Conservation (phyloP, 2,113 vertebrate genomes). For the Lepus europaeus region DNA sequence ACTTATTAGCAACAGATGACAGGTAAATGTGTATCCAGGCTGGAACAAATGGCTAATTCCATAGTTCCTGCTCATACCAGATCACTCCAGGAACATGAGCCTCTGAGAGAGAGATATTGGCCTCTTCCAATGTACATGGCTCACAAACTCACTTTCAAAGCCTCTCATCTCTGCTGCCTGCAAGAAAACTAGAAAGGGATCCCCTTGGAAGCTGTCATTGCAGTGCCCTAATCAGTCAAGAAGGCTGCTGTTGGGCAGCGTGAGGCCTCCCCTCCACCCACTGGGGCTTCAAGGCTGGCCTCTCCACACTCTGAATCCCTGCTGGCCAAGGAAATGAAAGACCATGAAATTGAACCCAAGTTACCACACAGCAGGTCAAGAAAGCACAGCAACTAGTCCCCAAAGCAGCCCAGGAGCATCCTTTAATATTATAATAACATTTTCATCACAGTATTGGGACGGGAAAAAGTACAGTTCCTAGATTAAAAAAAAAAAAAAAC, state of each 20-base stretch:
- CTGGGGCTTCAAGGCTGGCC: no score
- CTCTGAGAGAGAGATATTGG: not conserved
- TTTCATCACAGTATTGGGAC: not conserved
- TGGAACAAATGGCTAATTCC: not conserved
- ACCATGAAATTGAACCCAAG: slow-evolving; percentile 3
- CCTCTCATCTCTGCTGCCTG: not conserved
- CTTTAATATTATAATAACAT: not conserved
- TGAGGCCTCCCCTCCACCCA: not conserved
- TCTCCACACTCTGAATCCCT: not conserved
- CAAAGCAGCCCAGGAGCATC: not conserved
- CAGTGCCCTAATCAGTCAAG: slow-evolving; percentile 32
- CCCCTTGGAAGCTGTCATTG: not conserved
- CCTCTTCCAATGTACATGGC: not conserved
- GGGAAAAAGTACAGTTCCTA: not conserved
- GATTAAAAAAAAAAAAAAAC: not conserved
- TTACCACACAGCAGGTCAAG: not conserved
- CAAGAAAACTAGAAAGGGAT: not conserved
- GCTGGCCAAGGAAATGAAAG: not conserved
- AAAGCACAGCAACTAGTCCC: not conserved
- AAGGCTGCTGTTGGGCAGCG: not conserved
- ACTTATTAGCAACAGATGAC: not conserved
- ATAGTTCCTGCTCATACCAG: not conserved
- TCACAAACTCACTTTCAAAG: not conserved
- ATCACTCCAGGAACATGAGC: not conserved
- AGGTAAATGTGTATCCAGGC: not conserved